phyloP scores from a whole-genome alignment of 92 coral and sea anemone genomes.

The Paramuricea clavata region DNA sequence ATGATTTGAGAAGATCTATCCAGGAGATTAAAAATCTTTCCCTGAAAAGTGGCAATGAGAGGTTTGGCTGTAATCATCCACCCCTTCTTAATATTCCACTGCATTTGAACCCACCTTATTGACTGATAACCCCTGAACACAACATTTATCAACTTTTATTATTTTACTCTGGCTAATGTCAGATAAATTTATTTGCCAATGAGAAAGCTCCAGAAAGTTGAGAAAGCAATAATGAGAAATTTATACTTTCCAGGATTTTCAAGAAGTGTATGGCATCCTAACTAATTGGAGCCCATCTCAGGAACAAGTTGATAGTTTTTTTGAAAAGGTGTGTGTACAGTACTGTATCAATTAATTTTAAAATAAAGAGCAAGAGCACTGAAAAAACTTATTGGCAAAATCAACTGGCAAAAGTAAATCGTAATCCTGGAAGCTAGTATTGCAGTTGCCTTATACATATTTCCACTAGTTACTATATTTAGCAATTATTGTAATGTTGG shows the following conservation, averaged over 20 bases:
- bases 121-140: background rate
- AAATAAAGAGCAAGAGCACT: background rate
- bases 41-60: constrained; percentile 35
- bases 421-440: background rate
- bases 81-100: constrained; percentile 32
- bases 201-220: too few species aligned
- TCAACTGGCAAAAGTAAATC: background rate
- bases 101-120: background rate
- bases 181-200: too few species aligned
- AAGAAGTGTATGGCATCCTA: background rate
- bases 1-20: constrained; percentile 17
- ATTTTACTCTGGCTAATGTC: too few species aligned
- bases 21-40: constrained; percentile 46
- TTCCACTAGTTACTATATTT: background rate
- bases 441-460: too few species aligned
- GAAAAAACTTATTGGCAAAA: background rate
- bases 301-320: constrained; percentile 1
- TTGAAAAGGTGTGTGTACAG: background rate
- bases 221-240: background rate
- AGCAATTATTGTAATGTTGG: background rate
- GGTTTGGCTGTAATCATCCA: constrained; percentile 44
- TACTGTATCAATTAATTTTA: background rate
- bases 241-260: constrained; percentile 5
- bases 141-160: background rate
- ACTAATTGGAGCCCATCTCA: background rate